Base-by-base conservation (phyloP, 2,113 vertebrate genomes). In the Noctilio leporinus region DNA sequence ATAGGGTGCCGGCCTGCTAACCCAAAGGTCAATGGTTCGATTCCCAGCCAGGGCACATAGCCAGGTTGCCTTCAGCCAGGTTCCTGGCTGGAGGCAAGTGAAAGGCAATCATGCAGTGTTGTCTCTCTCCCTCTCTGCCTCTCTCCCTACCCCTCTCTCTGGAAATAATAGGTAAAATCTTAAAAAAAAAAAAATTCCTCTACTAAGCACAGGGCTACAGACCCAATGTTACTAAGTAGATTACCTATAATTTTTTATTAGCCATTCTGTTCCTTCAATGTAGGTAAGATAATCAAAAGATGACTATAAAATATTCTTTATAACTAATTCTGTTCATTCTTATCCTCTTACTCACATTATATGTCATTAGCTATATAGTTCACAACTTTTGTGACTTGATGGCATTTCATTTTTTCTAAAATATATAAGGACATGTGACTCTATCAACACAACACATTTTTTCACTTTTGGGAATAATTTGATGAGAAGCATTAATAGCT, bases 381-480 rank as follows among this genome's bases (percentile, higher is more conserved):
- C n/a, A 88, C 10, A 28, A 12, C 89, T 93, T 69, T 47, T 75
- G 0, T 78, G 28, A 92, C 8, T 70, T 72, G 28, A 35, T 57
- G 28, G 5, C 70, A 35, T 64, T 89, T 49, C 91, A 69, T 24
- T 73, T 30, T 87, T 82, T 47, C 51, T 91, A 72, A 69, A 62
- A 20, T 49, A 65, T 78, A 22, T 83, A 80, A 75, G 64, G 1
- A 15, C 35, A 16, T 86, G 57, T 9, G 47, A n/a, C 40, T 62
- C 4, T 43, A 24, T 62, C 5, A 80, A 17, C 35, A 57, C 19
- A 45, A 28, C 14, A 40, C 11, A 84, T 80, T 86, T 93, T n/a
- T 94, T 84, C 12, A 80, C 64, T 47, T 90, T 96, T 82, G 95
- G 3, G 43, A 47, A 75, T 69, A 89, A 4, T 82, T 97, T 88